These are phyloP conservation scores for Pyrgilauda ruficollis DNA, from an alignment of 2,113 vertebrate species.

Conservation along the genomic window DNA sequence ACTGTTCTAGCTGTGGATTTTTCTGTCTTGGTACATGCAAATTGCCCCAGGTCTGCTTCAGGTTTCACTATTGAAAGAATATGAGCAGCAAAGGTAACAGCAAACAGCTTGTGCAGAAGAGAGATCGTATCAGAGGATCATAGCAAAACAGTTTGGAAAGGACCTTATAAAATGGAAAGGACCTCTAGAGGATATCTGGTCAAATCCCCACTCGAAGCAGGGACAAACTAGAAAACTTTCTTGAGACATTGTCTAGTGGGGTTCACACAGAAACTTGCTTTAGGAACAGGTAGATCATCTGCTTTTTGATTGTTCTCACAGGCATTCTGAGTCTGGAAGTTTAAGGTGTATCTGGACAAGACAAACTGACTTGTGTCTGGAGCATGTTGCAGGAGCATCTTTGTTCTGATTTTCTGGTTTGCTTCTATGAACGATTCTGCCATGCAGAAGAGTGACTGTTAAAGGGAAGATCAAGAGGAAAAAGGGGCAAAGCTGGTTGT, in stretches of 20 bases:
- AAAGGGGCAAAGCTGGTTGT: neutral
- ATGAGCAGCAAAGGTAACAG: neutral
- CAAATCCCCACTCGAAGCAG: neutral
- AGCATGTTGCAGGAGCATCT: neutral
- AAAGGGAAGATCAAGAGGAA: neutral
- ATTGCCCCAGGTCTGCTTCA: neutral
- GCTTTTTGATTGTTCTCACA: neutral
- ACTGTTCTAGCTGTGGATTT: neutral
- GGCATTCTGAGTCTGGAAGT: neutral
- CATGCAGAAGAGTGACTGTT: neutral
- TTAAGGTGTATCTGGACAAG: neutral
- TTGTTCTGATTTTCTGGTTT: neutral
- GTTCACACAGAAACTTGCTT: neutral
- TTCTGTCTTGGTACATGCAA: neutral
- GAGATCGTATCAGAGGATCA: neutral
- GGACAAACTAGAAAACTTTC: neutral
- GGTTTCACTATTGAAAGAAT: neutral
- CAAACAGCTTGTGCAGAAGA: neutral
- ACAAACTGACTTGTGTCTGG: neutral
- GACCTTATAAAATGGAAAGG: neutral
- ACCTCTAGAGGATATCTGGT: neutral
- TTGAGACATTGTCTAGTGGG: fast-evolving
- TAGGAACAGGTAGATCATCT: neutral
- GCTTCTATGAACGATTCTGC: neutral
- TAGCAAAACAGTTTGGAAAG: neutral